These are phyloP conservation scores for Stigmatopora nigra DNA, from an alignment of 2,113 vertebrate species.

Conservation along the genomic window DNA sequence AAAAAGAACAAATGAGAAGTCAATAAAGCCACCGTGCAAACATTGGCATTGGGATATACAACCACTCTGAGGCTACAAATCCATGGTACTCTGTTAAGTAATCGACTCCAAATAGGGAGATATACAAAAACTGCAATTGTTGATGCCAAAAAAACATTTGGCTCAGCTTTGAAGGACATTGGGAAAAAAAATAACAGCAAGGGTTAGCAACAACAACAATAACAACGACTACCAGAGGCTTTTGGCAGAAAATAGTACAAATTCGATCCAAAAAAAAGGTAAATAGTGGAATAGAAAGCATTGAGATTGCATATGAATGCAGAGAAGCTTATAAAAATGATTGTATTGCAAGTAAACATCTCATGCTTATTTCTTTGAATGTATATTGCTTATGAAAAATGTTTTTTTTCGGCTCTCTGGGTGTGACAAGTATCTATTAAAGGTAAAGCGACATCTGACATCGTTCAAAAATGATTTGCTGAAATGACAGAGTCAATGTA, in stretches of 20 bases:
- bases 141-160: too few relatives aligned
- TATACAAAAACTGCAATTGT: constrained; percentile 13
- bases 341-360: constrained; percentile 23
- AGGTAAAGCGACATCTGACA: constrained; percentile 22
- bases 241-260: too few relatives aligned
- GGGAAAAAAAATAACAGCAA: neutral
- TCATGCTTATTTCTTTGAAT: constrained; percentile 22
- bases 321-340: constrained; percentile 4
- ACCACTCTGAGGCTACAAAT: too few relatives aligned
- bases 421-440: constrained; percentile 45
- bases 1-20: too few relatives aligned
- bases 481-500: constrained; percentile 43
- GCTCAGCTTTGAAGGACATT: too few relatives aligned
- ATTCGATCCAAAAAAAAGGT: neutral
- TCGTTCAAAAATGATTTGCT: constrained; percentile 33
- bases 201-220: constrained; percentile 20
- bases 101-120: constrained; percentile 39
- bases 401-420: constrained; percentile 19
- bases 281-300: neutral
- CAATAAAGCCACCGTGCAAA: too few relatives aligned
- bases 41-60: too few relatives aligned
- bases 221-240: neutral
- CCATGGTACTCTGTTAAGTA: constrained; percentile 30
- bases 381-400: constrained; percentile 45
- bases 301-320: neutral